Evolutionary conservation across 2,888 invertebrate genomes (phyloP).

Genomic region (Erebia aethiops): DNA sequence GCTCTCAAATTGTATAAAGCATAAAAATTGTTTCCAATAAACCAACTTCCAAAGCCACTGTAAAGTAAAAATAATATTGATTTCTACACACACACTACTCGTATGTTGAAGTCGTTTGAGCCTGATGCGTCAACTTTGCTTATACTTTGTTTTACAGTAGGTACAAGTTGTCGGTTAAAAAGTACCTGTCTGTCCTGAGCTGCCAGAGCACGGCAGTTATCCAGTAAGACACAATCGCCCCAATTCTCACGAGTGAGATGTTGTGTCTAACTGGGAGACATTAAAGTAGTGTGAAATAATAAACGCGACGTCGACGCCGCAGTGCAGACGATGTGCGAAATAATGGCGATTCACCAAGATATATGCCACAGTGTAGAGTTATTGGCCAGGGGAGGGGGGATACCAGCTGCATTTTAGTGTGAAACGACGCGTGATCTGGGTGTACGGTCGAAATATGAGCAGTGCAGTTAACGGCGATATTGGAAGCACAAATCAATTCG

Average conservation of each 20-base stretch:
- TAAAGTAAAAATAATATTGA: no score
- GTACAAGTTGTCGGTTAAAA: no score
- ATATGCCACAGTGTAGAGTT: slow-evolving; percentile 28
- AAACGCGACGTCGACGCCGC: neutral
- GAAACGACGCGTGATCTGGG: slow-evolving; percentile 57
- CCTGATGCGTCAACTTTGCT: no score
- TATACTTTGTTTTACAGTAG: no score
- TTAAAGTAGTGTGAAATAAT: neutral
- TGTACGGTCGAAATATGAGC: slow-evolving; percentile 26
- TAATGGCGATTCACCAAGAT: neutral
- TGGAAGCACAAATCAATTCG: slow-evolving; percentile 62
- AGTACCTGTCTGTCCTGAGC: no score
- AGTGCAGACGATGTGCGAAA: neutral
- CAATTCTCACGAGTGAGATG: neutral
- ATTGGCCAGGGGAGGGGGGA: slow-evolving; percentile 29
- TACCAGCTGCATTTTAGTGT: slow-evolving; percentile 60
- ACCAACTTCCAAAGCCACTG: no score
- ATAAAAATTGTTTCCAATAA: no score
- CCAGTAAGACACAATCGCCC: neutral
- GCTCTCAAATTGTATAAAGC: no score
- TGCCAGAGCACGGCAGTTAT: no score
- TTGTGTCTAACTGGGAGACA: neutral
- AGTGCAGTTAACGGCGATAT: slow-evolving; percentile 46
- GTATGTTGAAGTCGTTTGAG: no score
- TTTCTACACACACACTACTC: no score